Conservation (phyloP, 2,797 vertebrate species). For the Gambelia wislizenii region DNA sequence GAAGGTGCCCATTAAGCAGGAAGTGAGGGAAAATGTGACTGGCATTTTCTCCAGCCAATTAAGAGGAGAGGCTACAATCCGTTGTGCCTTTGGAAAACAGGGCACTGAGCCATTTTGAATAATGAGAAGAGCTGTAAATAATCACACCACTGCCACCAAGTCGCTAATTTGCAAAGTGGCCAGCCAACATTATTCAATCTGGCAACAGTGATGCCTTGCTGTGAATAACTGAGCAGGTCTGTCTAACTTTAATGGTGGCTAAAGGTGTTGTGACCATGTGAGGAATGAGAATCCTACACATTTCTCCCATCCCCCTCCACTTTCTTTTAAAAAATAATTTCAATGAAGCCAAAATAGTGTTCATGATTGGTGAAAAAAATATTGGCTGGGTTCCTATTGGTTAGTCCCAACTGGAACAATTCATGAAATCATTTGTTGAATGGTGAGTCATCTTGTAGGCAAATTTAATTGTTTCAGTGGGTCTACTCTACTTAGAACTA, state of each 20-base stretch:
- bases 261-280: background rate
- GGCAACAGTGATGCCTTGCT: background rate
- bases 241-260: background rate
- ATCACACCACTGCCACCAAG: background rate
- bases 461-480: no score
- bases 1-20: background rate
- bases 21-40: slow-evolving; percentile 5
- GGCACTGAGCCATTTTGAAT: background rate
- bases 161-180: slow-evolving; percentile 31
- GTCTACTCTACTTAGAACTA: no score
- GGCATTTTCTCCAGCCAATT: background rate
- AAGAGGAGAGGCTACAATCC: background rate
- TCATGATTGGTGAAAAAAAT: no score
- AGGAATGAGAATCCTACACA: background rate
- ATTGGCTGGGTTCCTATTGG: no score
- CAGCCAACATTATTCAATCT: slow-evolving; percentile 23
- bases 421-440: no score
- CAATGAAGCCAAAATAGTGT: background rate
- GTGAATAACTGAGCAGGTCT: slow-evolving; percentile 20
- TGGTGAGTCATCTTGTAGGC: no score
- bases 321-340: background rate
- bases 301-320: background rate
- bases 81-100: background rate
- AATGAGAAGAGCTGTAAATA: slow-evolving; percentile 27
- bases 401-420: no score